Conservation (phyloP, 92 coral and sea anemone genomes). For the Parazoanthus swiftii region DNA sequence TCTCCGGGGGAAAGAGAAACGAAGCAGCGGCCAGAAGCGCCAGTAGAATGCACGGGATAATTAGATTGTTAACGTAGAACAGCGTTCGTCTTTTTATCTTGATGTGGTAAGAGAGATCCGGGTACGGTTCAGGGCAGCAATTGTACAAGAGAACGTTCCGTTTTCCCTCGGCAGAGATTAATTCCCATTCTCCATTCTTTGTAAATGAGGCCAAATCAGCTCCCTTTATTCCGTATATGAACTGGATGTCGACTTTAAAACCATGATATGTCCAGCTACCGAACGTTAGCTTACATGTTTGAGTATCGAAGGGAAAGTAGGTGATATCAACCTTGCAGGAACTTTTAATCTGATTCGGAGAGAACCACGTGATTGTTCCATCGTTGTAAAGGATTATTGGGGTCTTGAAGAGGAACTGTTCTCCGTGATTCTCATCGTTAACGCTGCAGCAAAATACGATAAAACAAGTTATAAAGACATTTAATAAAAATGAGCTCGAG, state of each 20-base stretch:
- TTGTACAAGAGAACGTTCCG: constrained; percentile 55
- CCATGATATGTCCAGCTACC: constrained; percentile 85
- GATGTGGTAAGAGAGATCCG: constrained; percentile 71
- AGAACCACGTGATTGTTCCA: constrained; percentile 75
- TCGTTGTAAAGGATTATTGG: constrained; percentile 63
- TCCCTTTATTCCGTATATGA: constrained; percentile 39
- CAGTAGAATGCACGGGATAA: constrained; percentile 85
- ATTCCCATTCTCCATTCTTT: constrained; percentile 78
- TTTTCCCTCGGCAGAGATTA: constrained; percentile 63
- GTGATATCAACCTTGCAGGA: constrained; percentile 76
- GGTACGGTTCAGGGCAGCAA: constrained; percentile 81
- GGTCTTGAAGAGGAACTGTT: constrained; percentile 82
- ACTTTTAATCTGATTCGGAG: constrained; percentile 75
- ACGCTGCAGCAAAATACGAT: constrained; percentile 57
- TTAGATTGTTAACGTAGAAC: constrained; percentile 84
- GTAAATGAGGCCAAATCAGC: constrained; percentile 59
- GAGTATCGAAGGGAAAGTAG: constrained; percentile 88
- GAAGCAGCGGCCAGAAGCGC: constrained; percentile 81
- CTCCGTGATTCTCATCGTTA: constrained; percentile 80
- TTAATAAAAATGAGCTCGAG: background rate
- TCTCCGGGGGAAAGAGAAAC: constrained; percentile 93
- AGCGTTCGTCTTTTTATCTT: constrained; percentile 70
- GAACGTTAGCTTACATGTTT: constrained; percentile 68
- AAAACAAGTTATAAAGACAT: too few relatives aligned
- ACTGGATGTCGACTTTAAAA: constrained; percentile 59